Evolutionary conservation across 2,797 vertebrate species (phyloP).

Genomic region (Clarias pachynema): DNA sequence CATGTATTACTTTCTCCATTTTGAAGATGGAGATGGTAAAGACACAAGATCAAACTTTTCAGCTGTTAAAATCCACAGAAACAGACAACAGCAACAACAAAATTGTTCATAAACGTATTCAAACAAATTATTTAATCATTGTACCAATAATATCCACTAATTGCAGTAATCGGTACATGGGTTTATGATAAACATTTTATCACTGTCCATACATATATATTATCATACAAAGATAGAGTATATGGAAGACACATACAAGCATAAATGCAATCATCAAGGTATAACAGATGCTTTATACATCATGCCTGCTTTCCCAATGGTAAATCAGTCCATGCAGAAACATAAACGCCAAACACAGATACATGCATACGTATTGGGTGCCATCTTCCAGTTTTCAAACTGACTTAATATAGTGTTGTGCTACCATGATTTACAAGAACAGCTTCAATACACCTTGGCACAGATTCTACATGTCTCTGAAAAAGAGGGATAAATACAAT

Average conservation of each 20-base stretch:
- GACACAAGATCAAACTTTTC: not conserved
- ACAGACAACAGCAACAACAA: not conserved
- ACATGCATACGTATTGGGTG: not conserved
- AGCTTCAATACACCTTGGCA: not conserved
- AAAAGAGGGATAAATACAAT: not conserved
- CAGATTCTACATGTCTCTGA: not conserved
- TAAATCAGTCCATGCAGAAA: not conserved
- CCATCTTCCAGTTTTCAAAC: not conserved
- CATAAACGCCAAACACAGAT: not conserved
- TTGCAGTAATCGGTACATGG: not conserved
- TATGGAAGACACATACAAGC: not conserved
- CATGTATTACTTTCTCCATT: not conserved
- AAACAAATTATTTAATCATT: not conserved
- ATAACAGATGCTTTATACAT: not conserved
- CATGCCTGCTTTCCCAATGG: too few relatives aligned
- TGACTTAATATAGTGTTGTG: not conserved
- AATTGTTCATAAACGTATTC: not conserved
- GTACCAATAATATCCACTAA: not conserved
- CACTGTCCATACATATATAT: not conserved
- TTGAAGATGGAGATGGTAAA: too few relatives aligned
- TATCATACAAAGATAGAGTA: not conserved
- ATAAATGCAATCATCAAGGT: not conserved
- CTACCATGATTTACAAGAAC: not conserved
- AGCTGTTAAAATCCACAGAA: not conserved
- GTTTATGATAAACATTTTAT: not conserved